Evolutionary conservation across 1,140 invertebrate species (phyloP).

Genomic region (Uloborus diversus): DNA sequence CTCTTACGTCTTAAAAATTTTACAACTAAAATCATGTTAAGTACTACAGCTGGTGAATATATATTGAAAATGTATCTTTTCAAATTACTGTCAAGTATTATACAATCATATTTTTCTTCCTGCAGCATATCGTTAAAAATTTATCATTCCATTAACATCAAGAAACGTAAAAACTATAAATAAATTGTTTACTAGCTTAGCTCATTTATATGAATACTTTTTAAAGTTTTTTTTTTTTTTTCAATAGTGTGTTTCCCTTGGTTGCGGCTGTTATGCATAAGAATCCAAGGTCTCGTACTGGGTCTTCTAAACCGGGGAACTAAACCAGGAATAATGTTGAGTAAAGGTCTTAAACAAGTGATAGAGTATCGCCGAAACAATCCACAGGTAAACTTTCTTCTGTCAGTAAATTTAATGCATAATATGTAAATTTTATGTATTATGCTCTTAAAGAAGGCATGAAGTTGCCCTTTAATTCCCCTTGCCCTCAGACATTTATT

Average conservation of each 20-base stretch:
- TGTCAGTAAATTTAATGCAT: no score
- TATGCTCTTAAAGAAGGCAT: not conserved
- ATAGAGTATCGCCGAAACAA: not conserved
- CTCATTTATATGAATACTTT: not conserved
- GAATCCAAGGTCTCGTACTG: not conserved
- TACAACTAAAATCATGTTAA: no score
- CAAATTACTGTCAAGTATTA: no score
- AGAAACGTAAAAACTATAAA: not conserved
- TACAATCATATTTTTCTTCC: not conserved
- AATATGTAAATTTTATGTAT: not conserved
- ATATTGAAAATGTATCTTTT: no score
- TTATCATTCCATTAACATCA: not conserved
- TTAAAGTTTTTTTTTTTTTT: not conserved
- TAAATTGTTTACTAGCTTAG: not conserved
- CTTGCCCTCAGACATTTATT: not conserved
- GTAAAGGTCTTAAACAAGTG: not conserved
- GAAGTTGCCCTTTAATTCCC: not conserved
- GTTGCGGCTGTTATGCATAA: not conserved
- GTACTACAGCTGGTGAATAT: no score
- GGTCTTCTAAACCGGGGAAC: not conserved
- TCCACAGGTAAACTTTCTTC: conserved; percentile 33
- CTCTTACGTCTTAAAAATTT: no score
- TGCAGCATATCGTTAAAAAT: not conserved
- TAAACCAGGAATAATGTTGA: not conserved
- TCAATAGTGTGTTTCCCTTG: conserved; percentile 6